Evolutionary conservation across 2,113 vertebrate genomes (phyloP).

Genomic region (Thermophis baileyi): DNA sequence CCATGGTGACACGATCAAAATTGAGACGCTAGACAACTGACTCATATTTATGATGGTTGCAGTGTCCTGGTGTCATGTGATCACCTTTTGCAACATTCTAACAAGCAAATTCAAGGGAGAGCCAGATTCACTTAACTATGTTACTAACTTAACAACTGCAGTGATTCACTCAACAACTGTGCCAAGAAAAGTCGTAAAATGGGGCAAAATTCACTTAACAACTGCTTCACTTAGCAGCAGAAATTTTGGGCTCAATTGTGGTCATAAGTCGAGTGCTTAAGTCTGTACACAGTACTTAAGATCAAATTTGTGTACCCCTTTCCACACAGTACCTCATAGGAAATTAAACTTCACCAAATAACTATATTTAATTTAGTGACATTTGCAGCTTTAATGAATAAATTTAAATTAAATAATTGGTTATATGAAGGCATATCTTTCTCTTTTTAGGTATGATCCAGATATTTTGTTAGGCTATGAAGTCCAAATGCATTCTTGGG

Average conservation of each 20-base stretch:
- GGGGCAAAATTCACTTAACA: background rate
- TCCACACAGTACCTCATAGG: too few species aligned
- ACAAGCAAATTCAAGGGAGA: background rate
- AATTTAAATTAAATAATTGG: background rate
- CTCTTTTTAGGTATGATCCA: constrained; percentile 85
- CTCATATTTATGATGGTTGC: background rate
- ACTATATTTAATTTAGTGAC: background rate
- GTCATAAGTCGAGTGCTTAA: background rate
- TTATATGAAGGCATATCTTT: background rate
- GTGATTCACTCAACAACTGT: background rate
- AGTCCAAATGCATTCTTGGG: constrained; percentile 97
- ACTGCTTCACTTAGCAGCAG: background rate
- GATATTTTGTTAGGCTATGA: constrained; percentile 97
- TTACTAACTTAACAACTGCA: background rate
- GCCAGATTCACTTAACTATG: background rate
- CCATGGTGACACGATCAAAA: background rate
- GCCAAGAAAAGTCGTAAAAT: background rate
- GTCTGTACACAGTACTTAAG: background rate
- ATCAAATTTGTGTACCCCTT: background rate
- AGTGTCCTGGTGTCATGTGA: background rate
- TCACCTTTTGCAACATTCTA: background rate
- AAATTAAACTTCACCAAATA: background rate
- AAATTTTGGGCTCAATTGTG: background rate
- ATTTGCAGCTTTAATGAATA: background rate
- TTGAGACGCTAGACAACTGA: background rate